Base-by-base conservation (phyloP, 1,140 invertebrate species). In the Caenorhabditis elegans region DNA sequence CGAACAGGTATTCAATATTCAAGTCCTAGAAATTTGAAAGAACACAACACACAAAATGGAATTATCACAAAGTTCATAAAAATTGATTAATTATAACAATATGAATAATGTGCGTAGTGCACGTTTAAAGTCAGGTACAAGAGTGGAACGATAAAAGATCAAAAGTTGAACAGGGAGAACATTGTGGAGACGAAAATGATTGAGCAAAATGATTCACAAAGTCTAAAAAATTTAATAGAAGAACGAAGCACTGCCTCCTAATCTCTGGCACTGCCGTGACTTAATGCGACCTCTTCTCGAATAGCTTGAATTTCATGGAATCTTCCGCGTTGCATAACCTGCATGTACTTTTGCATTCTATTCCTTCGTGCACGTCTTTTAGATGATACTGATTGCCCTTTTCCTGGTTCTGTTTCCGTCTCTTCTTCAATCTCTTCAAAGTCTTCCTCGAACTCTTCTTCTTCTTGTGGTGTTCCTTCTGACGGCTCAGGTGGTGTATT, bases 261-360 rank as follows among this genome's bases (percentile, higher is more conserved):
- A 8, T 70, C 60, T 3, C 60, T 31, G 3, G 60, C 76, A 28
- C 28, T 53, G 13, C 49, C 55, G n/a, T 81, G 36, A 51, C 39
- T 79, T 39, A 70, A 13, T 2, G 34, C 60, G n/a, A 70, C 34
- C 36, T 87, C 84, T 48, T 88, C 84, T 28, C 78, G 79, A 82
- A 89, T 83, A 36, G 88, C 82, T 13, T 87, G 78, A 28, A 88
- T 88, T 51, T 88, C 87, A 82, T 88, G 89, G 76, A 88, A 88
- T 13, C 79, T 46, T 13, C 87, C 87, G 31, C 86, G 78, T 78
- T 83, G 85, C 88, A 89, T 89, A 15, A 87, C 86, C 15, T 85
- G 31, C 87, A 82, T 43, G 39, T 17, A 88, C 36, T 78, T 83
- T 86, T 60, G 86, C 85, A 78, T 88, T 49, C n/a, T 79, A 85